phyloP scores from a whole-genome alignment of 2,888 invertebrate genomes.

The Lasioglossum leucozonium region DNA sequence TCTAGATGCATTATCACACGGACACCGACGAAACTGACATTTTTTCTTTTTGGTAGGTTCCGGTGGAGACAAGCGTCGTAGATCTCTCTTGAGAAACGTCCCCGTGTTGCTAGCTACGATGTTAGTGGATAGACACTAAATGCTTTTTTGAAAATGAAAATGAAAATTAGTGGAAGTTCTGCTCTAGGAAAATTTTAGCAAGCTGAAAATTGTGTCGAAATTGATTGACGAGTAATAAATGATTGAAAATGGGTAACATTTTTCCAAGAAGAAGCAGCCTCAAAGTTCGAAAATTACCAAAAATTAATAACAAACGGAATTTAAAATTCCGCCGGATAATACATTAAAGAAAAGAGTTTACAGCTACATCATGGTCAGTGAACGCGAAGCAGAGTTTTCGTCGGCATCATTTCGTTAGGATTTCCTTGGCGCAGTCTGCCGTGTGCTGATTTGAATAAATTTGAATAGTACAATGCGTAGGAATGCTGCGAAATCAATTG shows the following conservation, averaged over 20 bases:
- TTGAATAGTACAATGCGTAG: conserved; percentile 76
- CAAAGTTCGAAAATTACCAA: too few relatives aligned
- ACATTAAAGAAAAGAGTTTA: not conserved
- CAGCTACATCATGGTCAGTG: not conserved
- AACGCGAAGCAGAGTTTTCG: not conserved
- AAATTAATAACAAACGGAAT: not conserved
- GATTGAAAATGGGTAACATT: too few relatives aligned
- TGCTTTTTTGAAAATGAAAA: too few relatives aligned
- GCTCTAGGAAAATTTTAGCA: too few relatives aligned
- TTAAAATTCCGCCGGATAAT: too few relatives aligned
- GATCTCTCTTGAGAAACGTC: not conserved
- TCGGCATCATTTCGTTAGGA: not conserved
- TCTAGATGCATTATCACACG: not conserved
- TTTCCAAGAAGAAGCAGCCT: too few relatives aligned
- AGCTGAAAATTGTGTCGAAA: too few relatives aligned
- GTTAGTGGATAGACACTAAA: not conserved
- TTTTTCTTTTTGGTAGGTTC: not conserved
- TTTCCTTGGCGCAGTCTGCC: not conserved
- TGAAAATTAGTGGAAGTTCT: too few relatives aligned
- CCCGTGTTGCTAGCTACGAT: not conserved
- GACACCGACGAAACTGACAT: not conserved
- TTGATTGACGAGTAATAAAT: too few relatives aligned
- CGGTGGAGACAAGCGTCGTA: not conserved
- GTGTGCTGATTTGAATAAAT: conserved; percentile 77
- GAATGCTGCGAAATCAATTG: conserved; percentile 80